Conservation (phyloP, 2,113 vertebrate genomes). For the Kobus ellipsiprymnus region DNA sequence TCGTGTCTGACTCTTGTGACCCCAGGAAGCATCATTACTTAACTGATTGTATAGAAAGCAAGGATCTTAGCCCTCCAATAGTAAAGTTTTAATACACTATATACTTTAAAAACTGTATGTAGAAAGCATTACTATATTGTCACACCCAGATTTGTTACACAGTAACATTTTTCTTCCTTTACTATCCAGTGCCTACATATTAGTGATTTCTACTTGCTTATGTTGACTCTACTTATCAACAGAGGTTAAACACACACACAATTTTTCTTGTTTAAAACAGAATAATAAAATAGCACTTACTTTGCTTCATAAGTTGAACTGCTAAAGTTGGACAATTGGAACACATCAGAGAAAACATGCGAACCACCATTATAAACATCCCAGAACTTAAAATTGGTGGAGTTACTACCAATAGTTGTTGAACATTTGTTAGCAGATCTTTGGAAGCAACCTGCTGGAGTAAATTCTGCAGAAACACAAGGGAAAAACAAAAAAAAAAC, state of each 20-base stretch:
- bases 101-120: not conserved
- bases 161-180: not conserved
- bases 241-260: not conserved
- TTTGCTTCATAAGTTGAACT: constrained; percentile 99
- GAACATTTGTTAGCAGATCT: constrained; percentile 97
- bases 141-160: not conserved
- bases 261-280: not conserved
- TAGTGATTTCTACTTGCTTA: not conserved
- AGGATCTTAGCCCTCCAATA: not conserved
- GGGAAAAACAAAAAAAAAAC: not conserved
- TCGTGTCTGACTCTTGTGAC: not conserved
- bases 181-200: not conserved
- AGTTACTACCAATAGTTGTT: constrained; percentile 97
- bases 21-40: not conserved
- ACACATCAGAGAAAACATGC: constrained; percentile 99
- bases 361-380: constrained; percentile 99
- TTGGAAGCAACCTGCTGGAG: constrained; percentile 97
- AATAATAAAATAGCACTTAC: constrained; percentile 82
- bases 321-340: constrained; percentile 97
- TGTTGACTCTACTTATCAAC: not conserved
- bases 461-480: constrained; percentile 87
- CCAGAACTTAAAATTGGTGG: constrained; percentile 98
- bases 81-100: not conserved
- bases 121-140: not conserved
- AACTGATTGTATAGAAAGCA: not conserved